Percentiles rank a stretch among this genome's conserved stretches.
These are phyloP conservation scores for Flexamia atlantica DNA, from an alignment of 2,888 invertebrate species.

Conservation along the genomic window DNA sequence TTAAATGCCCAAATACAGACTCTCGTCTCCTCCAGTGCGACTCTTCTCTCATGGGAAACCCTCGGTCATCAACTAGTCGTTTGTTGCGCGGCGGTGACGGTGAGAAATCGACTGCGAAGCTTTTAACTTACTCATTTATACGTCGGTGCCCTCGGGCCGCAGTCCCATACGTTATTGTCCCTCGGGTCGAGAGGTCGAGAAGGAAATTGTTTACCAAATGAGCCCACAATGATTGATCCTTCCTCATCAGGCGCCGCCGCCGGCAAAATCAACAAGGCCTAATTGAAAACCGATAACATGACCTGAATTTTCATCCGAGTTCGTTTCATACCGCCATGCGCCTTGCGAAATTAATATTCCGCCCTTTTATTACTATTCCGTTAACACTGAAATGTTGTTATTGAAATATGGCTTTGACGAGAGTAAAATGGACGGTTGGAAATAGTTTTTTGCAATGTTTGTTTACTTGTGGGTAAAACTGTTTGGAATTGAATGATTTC, in stretches of 20 bases:
- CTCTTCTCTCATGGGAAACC: no score
- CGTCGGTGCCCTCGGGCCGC: neutral
- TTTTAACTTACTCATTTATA: conserved; percentile 14
- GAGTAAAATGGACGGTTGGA: no score
- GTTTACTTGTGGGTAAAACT: no score
- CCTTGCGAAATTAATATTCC: neutral
- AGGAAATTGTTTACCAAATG: conserved; percentile 47
- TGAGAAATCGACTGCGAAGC: conserved; percentile 10
- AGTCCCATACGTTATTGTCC: conserved; percentile 16
- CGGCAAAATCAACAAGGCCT: neutral
- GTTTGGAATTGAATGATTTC: no score
- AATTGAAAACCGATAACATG: conserved; percentile 38
- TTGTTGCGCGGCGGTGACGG: neutral
- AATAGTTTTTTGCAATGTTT: no score
- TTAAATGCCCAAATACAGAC: no score
- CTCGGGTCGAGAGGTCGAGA: neutral
- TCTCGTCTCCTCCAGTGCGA: no score
- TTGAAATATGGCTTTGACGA: neutral
- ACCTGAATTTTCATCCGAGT: conserved; percentile 16
- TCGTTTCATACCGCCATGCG: neutral
- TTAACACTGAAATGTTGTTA: neutral
- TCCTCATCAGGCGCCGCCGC: conserved; percentile 11
- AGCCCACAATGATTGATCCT: conserved; percentile 17
- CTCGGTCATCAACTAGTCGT: neutral
- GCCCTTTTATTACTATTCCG: neutral